Base-by-base conservation (phyloP, 2,113 vertebrate species). In the Jacana jacana region DNA sequence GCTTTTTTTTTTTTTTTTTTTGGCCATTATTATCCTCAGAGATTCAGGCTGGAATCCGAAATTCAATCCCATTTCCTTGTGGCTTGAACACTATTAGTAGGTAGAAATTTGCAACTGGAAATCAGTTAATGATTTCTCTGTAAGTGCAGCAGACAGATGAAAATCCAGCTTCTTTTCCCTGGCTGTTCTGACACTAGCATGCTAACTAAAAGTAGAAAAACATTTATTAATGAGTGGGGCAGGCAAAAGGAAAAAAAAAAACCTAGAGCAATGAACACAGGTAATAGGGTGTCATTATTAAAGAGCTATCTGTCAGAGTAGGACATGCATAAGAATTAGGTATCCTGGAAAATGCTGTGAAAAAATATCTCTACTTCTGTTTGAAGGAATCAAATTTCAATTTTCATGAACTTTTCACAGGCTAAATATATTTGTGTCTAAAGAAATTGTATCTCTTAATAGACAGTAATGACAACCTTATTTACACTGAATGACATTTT, bases 321-420 rank as follows among this genome's bases (percentile, higher is more conserved):
- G 23, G 46, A 79, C 72, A 58, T 76, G 77, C 70, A 92, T 88
- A 72, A 91, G 49, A 93, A 96, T 94, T 86, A 94, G 49, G 19
- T 85, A n/a, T 42, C 57, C 39, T 85, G 86, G 70, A 76, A 97
- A 86, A 92, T 35, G n/a, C 70, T 91, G 18, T 76, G 83, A 83
- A 93, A 92, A 94, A 61, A 79, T 22, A 75, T 69, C 61, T 86
- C 23, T 66, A 20, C 11, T 88, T 89, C 65, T 91, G 57, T 79
- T 95, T 84, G 80, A 90, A 79, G 57, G 81, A 93, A 92, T 84
- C 66, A 76, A 72, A 88, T 92, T 96, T 91, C 81, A 89, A 66
- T 96, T 97, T 94, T 93, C 37, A 71, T 69, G 80, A 96, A 89
- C 72, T 97, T 95, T 96, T 85, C 54, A 54, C 30, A 54, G 58